These are phyloP conservation scores for Danio rerio DNA, from an alignment of 2,113 vertebrate species.

Conservation along the genomic window GRCz12tu NC_133180.1:23889501-23890000, in stretches of 20 bases:
- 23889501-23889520: background rate
- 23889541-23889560: background rate
- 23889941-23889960: slow-evolving; percentile 42
- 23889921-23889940: slow-evolving; percentile 32
- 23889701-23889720: too few relatives aligned
- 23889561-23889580: background rate
- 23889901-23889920: background rate
- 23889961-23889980: background rate
- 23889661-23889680: too few relatives aligned
- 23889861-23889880: slow-evolving; percentile 18
- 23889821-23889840: background rate
- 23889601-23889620: background rate
- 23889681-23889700: too few relatives aligned
- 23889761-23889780: background rate
- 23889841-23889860: slow-evolving; percentile 1
- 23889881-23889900: slow-evolving; percentile 3
- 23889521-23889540: slow-evolving; percentile 10
- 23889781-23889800: slow-evolving; percentile 30
- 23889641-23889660: too few relatives aligned
- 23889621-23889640: too few relatives aligned
- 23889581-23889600: background rate
- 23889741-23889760: too few relatives aligned
- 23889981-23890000: slow-evolving; percentile 8
- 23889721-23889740: too few relatives aligned
- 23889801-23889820: background rate